These are phyloP conservation scores for Cryptus armator DNA, from an alignment of 2,888 invertebrate species.

Conservation along the genomic window DNA sequence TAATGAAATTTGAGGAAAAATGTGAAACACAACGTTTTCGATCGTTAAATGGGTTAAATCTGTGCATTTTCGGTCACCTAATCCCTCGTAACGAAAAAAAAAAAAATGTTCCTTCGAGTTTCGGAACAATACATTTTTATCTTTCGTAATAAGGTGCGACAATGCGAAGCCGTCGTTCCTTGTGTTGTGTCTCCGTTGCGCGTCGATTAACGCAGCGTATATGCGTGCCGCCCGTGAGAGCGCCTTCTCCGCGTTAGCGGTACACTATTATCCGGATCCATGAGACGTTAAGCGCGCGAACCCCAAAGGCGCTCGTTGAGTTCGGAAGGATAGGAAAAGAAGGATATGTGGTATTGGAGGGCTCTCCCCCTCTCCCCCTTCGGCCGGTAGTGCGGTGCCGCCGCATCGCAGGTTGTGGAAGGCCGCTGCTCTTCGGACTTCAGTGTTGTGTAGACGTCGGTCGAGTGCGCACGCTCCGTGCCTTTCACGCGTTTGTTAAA, in stretches of 20 bases:
- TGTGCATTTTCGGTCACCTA: no score
- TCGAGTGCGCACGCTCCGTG: conserved; percentile 75
- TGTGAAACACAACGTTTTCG: no score
- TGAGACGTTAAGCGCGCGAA: conserved; percentile 33
- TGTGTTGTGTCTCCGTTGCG: conserved; percentile 24
- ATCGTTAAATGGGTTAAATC: no score
- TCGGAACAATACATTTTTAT: not conserved
- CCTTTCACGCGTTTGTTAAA: conserved; percentile 42
- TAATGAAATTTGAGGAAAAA: no score
- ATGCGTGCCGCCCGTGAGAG: conserved; percentile 40
- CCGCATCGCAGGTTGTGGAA: conserved; percentile 68
- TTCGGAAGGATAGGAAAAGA: conserved; percentile 71
- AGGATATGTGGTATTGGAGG: conserved; percentile 71
- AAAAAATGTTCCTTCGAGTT: no score
- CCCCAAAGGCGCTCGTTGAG: conserved; percentile 27
- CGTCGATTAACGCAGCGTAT: conserved; percentile 39
- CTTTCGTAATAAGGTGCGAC: not conserved
- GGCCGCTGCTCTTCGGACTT: conserved; percentile 71
- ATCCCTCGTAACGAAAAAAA: no score
- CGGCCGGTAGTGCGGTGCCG: conserved; percentile 44
- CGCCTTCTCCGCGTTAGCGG: conserved; percentile 36
- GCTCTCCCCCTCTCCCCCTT: conserved; percentile 32
- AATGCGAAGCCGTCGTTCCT: not conserved
- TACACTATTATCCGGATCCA: conserved; percentile 44
- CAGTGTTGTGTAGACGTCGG: conserved; percentile 79